Evolutionary conservation across 2,113 vertebrate species (phyloP).

Genomic region (Hippocampus zosterae): DNA sequence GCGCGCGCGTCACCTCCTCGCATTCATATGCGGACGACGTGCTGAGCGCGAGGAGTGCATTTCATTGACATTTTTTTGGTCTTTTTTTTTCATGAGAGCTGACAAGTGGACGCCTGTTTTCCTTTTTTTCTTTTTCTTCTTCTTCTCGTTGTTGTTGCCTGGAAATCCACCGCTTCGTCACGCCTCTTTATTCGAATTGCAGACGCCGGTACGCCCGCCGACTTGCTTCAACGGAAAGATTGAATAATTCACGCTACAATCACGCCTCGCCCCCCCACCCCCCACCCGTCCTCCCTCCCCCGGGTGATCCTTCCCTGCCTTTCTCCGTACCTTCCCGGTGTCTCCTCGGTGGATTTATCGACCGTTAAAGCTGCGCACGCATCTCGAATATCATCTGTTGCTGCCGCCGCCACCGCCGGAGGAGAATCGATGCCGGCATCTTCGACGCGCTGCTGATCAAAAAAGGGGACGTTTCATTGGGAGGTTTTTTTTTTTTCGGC

Average conservation of each 20-base stretch:
- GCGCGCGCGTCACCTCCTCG: slow-evolving; percentile 58
- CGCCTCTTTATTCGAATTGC: slow-evolving; percentile 65
- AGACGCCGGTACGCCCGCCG: slow-evolving; percentile 66
- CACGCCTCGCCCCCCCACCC: slow-evolving; percentile 60
- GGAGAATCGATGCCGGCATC: slow-evolving; percentile 1
- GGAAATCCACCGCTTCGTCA: slow-evolving; percentile 68
- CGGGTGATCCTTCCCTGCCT: slow-evolving; percentile 43
- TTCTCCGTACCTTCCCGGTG: slow-evolving; percentile 28
- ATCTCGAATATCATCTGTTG: slow-evolving; percentile 78
- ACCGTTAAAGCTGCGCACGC: slow-evolving; percentile 30
- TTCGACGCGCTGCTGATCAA: neutral
- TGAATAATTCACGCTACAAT: slow-evolving; percentile 68
- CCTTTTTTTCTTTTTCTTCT: slow-evolving; percentile 39
- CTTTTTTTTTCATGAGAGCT: slow-evolving; percentile 3
- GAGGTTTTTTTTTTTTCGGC: neutral
- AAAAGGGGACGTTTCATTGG: neutral
- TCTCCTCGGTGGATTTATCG: slow-evolving; percentile 61
- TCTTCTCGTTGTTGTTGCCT: slow-evolving; percentile 26
- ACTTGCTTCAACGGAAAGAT: slow-evolving; percentile 61
- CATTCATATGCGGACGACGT: slow-evolving; percentile 63
- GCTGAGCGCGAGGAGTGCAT: slow-evolving; percentile 45
- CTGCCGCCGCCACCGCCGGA: slow-evolving; percentile 38
- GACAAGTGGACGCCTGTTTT: slow-evolving; percentile 58
- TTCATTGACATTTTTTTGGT: neutral
- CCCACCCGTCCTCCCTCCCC: neutral